Evolutionary conservation across 2,797 vertebrate genomes (phyloP).

Genomic region (Tokudaia muenninki): DNA sequence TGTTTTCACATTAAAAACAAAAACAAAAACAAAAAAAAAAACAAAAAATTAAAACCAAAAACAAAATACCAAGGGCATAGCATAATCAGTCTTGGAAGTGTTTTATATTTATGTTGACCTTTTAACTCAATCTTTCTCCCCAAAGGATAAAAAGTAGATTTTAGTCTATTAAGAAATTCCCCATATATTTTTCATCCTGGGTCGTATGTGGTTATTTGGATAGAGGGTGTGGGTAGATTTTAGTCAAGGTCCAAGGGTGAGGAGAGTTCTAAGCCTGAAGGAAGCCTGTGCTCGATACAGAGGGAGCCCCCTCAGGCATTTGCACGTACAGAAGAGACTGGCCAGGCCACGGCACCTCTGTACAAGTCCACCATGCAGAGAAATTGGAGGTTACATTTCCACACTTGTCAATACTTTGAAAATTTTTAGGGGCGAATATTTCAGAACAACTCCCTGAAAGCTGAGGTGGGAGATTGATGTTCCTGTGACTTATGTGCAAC

Average conservation of each 20-base stretch:
- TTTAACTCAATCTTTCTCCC: background rate
- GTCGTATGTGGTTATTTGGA: background rate
- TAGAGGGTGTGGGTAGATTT: background rate
- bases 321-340: no score
- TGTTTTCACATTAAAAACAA: background rate
- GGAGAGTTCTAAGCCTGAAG: background rate
- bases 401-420: background rate
- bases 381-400: background rate
- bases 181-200: background rate
- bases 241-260: background rate
- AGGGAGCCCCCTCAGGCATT: background rate
- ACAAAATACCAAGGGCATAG: background rate
- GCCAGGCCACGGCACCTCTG: background rate
- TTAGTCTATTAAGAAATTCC: background rate
- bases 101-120: conserved; percentile 5
- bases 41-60: no score
- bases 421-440: background rate
- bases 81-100: background rate
- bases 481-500: background rate
- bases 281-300: background rate
- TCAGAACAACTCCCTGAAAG: background rate
- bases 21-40: no score
- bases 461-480: background rate
- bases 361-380: background rate
- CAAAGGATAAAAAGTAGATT: background rate